phyloP scores from a whole-genome alignment of 2,888 invertebrate species.

The Agriopis aurantiaria region DNA sequence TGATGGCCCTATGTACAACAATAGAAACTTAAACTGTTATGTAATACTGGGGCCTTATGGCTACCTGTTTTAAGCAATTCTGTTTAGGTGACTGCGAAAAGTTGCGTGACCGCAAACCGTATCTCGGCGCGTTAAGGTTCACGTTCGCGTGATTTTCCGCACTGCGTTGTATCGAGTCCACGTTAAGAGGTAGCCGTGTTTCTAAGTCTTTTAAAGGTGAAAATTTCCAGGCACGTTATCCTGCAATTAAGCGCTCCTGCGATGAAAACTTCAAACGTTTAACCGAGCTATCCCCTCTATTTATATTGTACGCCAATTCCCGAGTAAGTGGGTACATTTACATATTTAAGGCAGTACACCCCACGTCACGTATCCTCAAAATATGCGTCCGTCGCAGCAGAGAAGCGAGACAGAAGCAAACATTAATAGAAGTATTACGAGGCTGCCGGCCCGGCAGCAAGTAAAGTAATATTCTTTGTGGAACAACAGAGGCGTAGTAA shows the following conservation, averaged over 20 bases:
- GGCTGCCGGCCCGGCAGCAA: conserved; percentile 27
- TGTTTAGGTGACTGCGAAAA: no score
- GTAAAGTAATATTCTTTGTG: conserved; percentile 58
- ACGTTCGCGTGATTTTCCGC: no score
- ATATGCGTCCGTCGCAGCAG: conserved; percentile 27
- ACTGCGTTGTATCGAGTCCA: no score
- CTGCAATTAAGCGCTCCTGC: not conserved
- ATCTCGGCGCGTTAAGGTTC: no score
- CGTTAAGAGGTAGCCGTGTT: not conserved
- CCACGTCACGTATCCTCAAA: conserved; percentile 33
- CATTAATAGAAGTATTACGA: conserved; percentile 38
- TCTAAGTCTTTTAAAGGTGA: not conserved
- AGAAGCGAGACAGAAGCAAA: conserved; percentile 23
- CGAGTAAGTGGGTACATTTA: conserved; percentile 26
- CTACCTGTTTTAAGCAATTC: no score
- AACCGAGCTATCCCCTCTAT: conserved; percentile 4
- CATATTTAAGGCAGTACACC: conserved; percentile 26
- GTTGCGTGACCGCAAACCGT: no score
- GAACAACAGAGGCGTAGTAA: conserved; percentile 12
- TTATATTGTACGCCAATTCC: conserved; percentile 24
- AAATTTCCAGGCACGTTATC: not conserved
- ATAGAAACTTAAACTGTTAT: no score
- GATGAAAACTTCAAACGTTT: conserved; percentile 16
- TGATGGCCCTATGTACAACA: no score
- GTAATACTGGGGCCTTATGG: no score